Conservation (phyloP, 2,888 invertebrate genomes). For the Osedax frankpressi region DNA sequence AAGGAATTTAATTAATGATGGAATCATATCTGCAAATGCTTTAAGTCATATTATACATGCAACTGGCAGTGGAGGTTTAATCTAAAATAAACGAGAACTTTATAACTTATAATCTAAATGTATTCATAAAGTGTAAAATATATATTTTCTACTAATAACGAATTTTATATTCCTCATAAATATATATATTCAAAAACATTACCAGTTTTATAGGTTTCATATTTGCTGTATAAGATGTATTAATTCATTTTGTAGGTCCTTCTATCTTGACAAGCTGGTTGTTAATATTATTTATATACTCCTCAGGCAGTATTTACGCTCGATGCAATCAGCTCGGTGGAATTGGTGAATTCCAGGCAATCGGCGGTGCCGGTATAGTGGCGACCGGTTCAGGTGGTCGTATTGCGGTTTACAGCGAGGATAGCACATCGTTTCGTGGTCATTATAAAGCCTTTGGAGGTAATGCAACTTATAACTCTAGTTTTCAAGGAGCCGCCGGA, state of each 20-base stretch:
- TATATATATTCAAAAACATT: no score
- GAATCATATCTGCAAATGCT: slow-evolving; percentile 31
- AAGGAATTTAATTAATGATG: slow-evolving; percentile 30
- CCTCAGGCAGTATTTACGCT: not conserved
- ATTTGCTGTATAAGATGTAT: no score
- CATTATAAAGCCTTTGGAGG: slow-evolving; percentile 28
- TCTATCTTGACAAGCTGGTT: no score
- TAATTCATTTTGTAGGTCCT: no score
- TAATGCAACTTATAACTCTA: slow-evolving; percentile 18
- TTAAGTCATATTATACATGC: not conserved
- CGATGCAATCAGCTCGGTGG: not conserved
- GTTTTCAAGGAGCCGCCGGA: slow-evolving; percentile 32
- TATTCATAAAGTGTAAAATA: no score
- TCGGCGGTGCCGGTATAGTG: not conserved
- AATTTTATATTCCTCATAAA: no score
- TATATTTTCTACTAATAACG: no score
- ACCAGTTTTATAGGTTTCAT: no score
- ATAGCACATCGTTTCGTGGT: slow-evolving; percentile 29
- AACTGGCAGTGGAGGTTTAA: slow-evolving; percentile 34
- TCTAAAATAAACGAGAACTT: slow-evolving; percentile 25
- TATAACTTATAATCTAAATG: not conserved
- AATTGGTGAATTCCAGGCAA: not conserved
- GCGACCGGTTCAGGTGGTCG: slow-evolving; percentile 32
- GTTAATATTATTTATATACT: no score
- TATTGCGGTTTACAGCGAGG: slow-evolving; percentile 27